Evolutionary conservation across 2,797 vertebrate species (phyloP).

Genomic region (Diplodus sargus): DNA sequence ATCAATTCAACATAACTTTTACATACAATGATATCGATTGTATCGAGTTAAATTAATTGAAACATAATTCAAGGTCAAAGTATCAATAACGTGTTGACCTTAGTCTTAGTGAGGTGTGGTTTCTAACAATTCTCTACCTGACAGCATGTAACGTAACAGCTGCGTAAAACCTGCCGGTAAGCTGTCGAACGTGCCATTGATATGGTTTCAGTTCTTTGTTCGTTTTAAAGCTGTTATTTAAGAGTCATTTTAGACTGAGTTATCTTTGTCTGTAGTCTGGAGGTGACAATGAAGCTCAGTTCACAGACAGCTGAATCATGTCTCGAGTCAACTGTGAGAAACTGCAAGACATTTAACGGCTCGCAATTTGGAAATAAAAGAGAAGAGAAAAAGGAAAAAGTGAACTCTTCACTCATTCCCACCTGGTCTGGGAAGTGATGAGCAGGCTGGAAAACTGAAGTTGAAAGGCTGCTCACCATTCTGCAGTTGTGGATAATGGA

Average conservation of each 20-base stretch:
- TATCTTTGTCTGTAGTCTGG: neutral
- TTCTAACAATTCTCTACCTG: neutral
- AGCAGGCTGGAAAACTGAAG: slow-evolving; percentile 67
- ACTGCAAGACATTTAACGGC: neutral
- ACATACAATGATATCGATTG: neutral
- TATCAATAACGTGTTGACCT: neutral
- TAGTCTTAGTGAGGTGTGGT: neutral
- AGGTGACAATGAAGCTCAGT: neutral
- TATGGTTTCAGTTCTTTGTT: neutral
- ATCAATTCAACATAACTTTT: too few relatives aligned
- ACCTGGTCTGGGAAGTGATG: slow-evolving; percentile 78
- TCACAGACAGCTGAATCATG: neutral
- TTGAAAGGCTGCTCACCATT: slow-evolving; percentile 64
- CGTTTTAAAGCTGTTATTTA: neutral
- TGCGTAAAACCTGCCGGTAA: neutral
- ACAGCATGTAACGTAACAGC: neutral
- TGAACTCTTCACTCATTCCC: slow-evolving; percentile 61
- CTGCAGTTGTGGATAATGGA: slow-evolving; percentile 63
- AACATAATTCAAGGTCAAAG: neutral
- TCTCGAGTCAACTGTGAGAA: neutral
- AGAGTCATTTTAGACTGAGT: neutral
- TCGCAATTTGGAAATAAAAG: slow-evolving; percentile 18
- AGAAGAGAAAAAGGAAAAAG: slow-evolving; percentile 48
- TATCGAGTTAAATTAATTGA: neutral
- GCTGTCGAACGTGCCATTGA: neutral